Evolutionary conservation across 2,797 vertebrate species (phyloP), one percentile per base, ranked within the genome.

Genomic region (Lepilemur ruficaudatus): DNA sequence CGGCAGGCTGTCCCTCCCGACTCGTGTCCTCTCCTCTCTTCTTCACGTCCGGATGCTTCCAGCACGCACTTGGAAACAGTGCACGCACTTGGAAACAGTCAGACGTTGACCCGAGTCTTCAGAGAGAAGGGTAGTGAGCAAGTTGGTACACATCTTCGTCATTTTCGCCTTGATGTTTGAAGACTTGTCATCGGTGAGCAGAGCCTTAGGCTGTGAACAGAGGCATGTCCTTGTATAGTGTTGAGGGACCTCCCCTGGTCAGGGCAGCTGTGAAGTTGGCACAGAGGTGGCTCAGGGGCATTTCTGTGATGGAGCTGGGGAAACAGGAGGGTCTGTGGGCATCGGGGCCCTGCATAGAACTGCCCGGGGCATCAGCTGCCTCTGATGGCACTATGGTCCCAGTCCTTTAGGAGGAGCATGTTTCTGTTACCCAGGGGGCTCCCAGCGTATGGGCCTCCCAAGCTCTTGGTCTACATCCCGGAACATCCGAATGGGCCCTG

Each of bases 401-500:
- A 6, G 35, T 3, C 30, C 84, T 4, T 3, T 1, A 46, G n/a
- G 8, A 70, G 91, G 50, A 32, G 9, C 7, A 30, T 4, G 0
- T 78, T 72, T 70, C 75, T 93, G 17, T 69, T 43, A 10, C 12
- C 6, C 12, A 18, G 30, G 14, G n/a, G 5, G 0, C 6, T 22
- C 28, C 12, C 17, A 28, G 57, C 2, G 0, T 9, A 38, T 4
- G 23, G 25, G n/a, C 46, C 35, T 22, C 67, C 25, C 17, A 10
- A 13, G 43, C 9, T 57, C 65, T 85, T 41, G 0, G 7, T 69
- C 72, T 67, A 2, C 2, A 9, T 65, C 50, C 75, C 30, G 18
- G 38, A 35, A 7, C 35, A 30, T 17, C 48, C 38, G 41, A 32
- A 25, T 15, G 35, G 80, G 0, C 0, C 0, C 18, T 5, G 14